Evolutionary conservation across 2,888 invertebrate genomes (phyloP).

Genomic region (Lomographa bimaculata): DNA sequence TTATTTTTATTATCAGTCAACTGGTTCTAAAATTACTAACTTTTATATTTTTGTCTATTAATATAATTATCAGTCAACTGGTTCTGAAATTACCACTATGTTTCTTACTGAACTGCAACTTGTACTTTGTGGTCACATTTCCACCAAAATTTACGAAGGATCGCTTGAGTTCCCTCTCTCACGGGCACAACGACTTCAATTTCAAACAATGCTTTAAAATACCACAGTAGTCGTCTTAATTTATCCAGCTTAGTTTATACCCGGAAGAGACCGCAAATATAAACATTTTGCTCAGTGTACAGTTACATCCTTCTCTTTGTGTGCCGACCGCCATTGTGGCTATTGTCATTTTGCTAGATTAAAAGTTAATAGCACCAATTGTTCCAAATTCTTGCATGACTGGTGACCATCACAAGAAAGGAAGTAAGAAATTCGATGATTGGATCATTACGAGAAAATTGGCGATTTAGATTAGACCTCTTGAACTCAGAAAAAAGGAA

Average conservation of each 20-base stretch:
- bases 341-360: slow-evolving; percentile 29
- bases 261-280: slow-evolving; percentile 40
- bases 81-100: too few species aligned
- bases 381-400: slow-evolving; percentile 31
- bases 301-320: slow-evolving; percentile 53
- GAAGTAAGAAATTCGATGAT: slow-evolving; percentile 14
- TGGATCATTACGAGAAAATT: slow-evolving; percentile 17
- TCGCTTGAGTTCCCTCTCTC: slow-evolving; percentile 7
- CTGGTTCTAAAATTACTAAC: too few species aligned
- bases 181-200: slow-evolving; percentile 20
- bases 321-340: slow-evolving; percentile 36
- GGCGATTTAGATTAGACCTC: slow-evolving; percentile 4
- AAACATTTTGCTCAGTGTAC: slow-evolving; percentile 51
- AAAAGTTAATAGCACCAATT: slow-evolving; percentile 29
- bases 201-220: too few species aligned
- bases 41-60: too few species aligned
- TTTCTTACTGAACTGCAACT: too few species aligned
- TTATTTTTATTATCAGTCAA: too few species aligned
- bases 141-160: slow-evolving; percentile 7
- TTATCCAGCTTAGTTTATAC: slow-evolving; percentile 3
- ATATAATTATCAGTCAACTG: too few species aligned
- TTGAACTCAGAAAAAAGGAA: too few species aligned
- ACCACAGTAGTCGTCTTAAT: too few species aligned
- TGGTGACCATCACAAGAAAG: slow-evolving; percentile 10
- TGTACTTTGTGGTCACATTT: too few species aligned